Evolutionary conservation across 1,140 invertebrate species (phyloP), one percentile per base, ranked within the genome.

Genomic region (Sinella curviseta): DNA sequence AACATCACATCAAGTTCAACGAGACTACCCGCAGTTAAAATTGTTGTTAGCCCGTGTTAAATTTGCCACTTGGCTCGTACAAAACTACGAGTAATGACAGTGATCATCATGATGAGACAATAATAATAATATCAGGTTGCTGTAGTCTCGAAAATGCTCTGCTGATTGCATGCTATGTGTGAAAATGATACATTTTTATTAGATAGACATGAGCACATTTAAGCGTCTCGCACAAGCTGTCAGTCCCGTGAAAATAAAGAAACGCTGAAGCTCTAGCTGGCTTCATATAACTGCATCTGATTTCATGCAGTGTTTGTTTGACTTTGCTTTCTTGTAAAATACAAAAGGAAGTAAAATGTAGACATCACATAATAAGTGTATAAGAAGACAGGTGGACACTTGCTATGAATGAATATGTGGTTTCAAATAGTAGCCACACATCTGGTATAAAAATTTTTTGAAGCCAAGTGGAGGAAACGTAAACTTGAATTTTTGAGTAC

Each of bases 41-140:
- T n/a, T n/a, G 14, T 24, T 60, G 55, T 70, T 70, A 31, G 26
- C n/a, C 31, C 31, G 12, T 30, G 65, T 33, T 70, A 70, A 70
- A 33, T 70, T 70, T 70, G 65, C 28, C 65, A 30, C 31, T 70
- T 70, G 8, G 2, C 20, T 20, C 39, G 8, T 48, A 48, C 20
- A 12, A 20, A 12, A 48, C 8, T 12, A 48, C 20, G 39, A 48
- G 28, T 24, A 26, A 8, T 4, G 31, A 30, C 65, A 33, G 24
- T 70, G 24, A 70, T 70, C 8, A 70, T 70, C 26, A 70, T 70
- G 26, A 70, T 70, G 26, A 60, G 57, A n/a, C 65, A 70, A 33
- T 70, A 70, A 70, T 33, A 65, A 65, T 65, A 4, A 26, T 65
- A 65, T 16, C 26, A 65, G 24, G 39, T 48, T 8, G 39, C 39